Conservation (phyloP, 2,888 invertebrate species). For the Megaustenia siamemsis region DNA sequence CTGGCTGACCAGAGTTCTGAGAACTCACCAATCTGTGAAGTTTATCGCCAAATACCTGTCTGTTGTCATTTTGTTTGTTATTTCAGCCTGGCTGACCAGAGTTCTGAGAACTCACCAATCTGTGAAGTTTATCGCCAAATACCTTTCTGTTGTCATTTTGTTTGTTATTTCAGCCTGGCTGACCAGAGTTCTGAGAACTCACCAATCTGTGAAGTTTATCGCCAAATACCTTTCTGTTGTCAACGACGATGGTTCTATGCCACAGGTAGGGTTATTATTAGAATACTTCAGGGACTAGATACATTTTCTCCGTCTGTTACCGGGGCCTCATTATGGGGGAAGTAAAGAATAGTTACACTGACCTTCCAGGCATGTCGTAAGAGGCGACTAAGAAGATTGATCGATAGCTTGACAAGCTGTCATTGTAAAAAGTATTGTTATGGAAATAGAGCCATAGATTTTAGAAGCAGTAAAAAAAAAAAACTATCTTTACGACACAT, state of each 20-base stretch:
- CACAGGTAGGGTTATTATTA: slow-evolving; percentile 28
- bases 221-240: slow-evolving; percentile 43
- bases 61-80: slow-evolving; percentile 3
- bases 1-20: slow-evolving; percentile 36
- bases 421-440: no score
- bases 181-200: slow-evolving; percentile 35
- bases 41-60: slow-evolving; percentile 48
- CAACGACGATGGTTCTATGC: slow-evolving; percentile 43
- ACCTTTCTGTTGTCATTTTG: slow-evolving; percentile 14
- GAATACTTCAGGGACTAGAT: no score
- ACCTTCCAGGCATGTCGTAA: no score
- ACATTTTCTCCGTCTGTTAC: no score
- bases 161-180: slow-evolving; percentile 34
- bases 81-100: slow-evolving; percentile 40
- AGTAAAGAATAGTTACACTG: no score
- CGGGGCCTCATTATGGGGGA: no score
- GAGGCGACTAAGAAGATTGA: no score
- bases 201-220: slow-evolving; percentile 45
- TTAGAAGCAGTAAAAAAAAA: no score
- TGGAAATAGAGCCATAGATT: no score
- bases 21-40: slow-evolving; percentile 42
- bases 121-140: slow-evolving; percentile 46
- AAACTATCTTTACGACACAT: no score
- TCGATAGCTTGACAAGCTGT: no score
- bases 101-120: slow-evolving; percentile 42